phyloP scores from a whole-genome alignment of 1,140 invertebrate genomes.

The Drosophila tsacasi region DNA sequence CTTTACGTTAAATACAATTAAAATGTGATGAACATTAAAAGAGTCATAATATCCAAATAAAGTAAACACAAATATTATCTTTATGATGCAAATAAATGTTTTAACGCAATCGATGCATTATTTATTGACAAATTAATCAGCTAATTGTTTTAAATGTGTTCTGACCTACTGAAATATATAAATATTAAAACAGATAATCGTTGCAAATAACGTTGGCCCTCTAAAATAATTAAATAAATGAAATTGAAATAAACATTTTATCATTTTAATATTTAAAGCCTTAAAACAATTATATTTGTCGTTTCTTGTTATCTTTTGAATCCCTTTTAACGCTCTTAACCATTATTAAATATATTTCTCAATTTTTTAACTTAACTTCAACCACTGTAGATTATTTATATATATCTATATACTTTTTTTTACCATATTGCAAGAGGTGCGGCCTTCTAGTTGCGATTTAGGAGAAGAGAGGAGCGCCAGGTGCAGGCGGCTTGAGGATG shows the following conservation, averaged over 20 bases:
- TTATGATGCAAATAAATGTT: background rate
- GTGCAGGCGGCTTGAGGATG: slow-evolving; percentile 8
- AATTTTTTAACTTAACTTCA: background rate
- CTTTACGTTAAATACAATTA: background rate
- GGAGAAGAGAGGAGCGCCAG: background rate
- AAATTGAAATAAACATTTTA: background rate
- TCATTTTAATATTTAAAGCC: background rate
- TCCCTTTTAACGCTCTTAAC: background rate
- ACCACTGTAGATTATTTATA: slow-evolving; percentile 24
- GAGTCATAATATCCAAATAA: background rate
- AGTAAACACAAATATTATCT: background rate
- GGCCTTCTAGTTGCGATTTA: slow-evolving; percentile 37
- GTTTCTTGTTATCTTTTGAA: background rate
- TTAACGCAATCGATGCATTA: background rate
- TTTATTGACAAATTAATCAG: background rate
- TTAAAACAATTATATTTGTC: background rate
- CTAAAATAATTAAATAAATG: background rate
- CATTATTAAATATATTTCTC: background rate
- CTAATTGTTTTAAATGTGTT: background rate
- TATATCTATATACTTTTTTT: background rate
- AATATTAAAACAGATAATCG: background rate
- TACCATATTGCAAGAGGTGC: slow-evolving; percentile 42
- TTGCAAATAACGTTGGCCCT: background rate
- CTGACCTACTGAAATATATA: background rate
- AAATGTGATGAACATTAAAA: slow-evolving; percentile 2